Evolutionary conservation across 1,140 invertebrate genomes (phyloP).

Genomic region (Drosophila tristis): DNA sequence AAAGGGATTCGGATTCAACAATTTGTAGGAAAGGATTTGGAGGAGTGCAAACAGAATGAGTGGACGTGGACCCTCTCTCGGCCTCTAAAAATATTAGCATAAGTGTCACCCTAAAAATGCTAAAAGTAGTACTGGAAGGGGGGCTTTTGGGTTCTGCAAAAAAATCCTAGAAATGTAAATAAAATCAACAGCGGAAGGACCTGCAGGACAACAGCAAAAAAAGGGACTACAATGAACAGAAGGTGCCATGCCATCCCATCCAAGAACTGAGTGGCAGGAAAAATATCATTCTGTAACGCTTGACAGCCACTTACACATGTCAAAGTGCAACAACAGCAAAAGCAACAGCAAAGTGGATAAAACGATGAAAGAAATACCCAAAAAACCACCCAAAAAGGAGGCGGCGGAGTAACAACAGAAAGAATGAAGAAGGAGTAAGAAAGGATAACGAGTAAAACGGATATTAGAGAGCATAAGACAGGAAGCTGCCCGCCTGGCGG

Average conservation of each 20-base stretch:
- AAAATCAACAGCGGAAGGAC: constrained; percentile 70
- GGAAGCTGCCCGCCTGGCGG: constrained; percentile 53
- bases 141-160: constrained; percentile 22
- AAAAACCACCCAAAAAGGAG: not conserved
- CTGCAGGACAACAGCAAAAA: constrained; percentile 24
- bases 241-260: constrained; percentile 46
- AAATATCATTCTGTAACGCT: constrained; percentile 79
- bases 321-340: constrained; percentile 62
- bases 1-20: constrained; percentile 51
- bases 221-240: constrained; percentile 58
- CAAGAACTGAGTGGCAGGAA: constrained; percentile 42
- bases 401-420: constrained; percentile 13
- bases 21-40: constrained; percentile 28
- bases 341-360: constrained; percentile 28
- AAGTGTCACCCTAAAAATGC: constrained; percentile 44
- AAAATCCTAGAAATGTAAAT: constrained; percentile 79
- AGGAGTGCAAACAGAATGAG: constrained; percentile 46
- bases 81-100: constrained; percentile 71
- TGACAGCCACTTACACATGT: constrained; percentile 81
- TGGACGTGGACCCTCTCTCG: constrained; percentile 39
- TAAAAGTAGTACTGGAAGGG: no score
- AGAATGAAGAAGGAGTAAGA: not conserved
- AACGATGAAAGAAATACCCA: constrained; percentile 2
- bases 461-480: constrained; percentile 81
- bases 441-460: constrained; percentile 73